A percentile compares a stretch with the other conserved stretches of the same genome.
Conservation (phyloP, 2,888 invertebrate genomes). For the Xestia sexstrigata region DNA sequence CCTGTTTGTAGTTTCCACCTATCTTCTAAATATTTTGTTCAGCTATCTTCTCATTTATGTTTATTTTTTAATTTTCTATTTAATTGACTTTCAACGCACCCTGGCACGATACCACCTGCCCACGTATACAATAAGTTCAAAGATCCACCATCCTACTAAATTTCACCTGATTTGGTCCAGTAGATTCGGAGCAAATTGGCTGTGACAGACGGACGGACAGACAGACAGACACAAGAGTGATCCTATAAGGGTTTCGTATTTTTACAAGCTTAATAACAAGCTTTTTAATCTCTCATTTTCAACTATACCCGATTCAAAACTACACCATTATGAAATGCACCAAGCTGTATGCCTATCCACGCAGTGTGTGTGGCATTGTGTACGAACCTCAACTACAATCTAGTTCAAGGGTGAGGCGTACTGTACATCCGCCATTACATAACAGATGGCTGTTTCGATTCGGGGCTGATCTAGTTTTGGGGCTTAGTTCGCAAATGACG, state of each 20-base stretch:
- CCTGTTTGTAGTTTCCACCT: too few species aligned
- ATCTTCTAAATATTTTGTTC: too few species aligned
- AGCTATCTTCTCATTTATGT: too few species aligned
- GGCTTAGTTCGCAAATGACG: slow-evolving; percentile 6
- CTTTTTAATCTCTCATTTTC: background rate
- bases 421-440: slow-evolving; percentile 67
- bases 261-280: too few species aligned
- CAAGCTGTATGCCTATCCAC: slow-evolving; percentile 31
- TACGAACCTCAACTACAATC: slow-evolving; percentile 54
- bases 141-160: too few species aligned
- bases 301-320: slow-evolving; percentile 1
- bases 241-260: too few species aligned
- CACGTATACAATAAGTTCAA: background rate
- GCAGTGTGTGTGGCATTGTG: slow-evolving; percentile 59
- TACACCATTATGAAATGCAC: slow-evolving; percentile 46
- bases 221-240: too few species aligned
- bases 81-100: background rate
- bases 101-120: background rate
- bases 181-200: too few species aligned
- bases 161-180: too few species aligned
- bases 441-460: slow-evolving; percentile 31
- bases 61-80: too few species aligned
- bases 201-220: too few species aligned
- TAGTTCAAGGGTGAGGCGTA: slow-evolving; percentile 64
- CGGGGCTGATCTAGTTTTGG: slow-evolving; percentile 41